Percentiles rank a stretch among this genome's conserved stretches.
These are phyloP conservation scores for Drosophila nikananu DNA, from an alignment of 1,140 invertebrate genomes.

Conservation along the genomic window DNA sequence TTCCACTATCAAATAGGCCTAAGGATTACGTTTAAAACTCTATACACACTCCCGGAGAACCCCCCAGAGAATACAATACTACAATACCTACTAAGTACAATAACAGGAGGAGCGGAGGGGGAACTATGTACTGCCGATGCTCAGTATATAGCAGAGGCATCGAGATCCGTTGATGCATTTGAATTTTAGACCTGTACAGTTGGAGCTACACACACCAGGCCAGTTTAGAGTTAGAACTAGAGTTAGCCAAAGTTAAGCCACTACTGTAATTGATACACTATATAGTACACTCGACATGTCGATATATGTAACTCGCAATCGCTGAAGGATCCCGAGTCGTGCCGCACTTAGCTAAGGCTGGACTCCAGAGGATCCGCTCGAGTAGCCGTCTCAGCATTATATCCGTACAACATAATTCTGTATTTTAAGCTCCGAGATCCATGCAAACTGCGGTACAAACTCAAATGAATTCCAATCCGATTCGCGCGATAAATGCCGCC, in stretches of 20 bases:
- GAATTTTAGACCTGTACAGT: conserved; percentile 36
- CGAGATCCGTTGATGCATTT: conserved; percentile 10
- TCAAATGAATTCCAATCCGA: conserved; percentile 43
- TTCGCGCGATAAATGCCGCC: conserved; percentile 17
- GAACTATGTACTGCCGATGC: conserved; percentile 2
- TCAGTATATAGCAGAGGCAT: conserved; percentile 6
- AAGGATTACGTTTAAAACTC: conserved; percentile 40
- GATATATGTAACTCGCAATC: conserved; percentile 29
- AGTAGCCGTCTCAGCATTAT: conserved; percentile 28
- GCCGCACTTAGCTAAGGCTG: neutral
- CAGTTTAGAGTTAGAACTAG: conserved; percentile 25
- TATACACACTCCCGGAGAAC: conserved; percentile 13
- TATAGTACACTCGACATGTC: conserved; percentile 12
- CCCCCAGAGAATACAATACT: conserved; percentile 14
- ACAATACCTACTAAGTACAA: conserved; percentile 75
- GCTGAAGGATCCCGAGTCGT: neutral
- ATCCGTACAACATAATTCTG: conserved; percentile 16
- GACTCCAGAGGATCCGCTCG: conserved; percentile 11
- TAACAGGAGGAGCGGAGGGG: conserved; percentile 29
- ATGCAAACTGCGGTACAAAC: conserved; percentile 77
- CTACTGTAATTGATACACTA: conserved; percentile 16
- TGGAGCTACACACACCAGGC: conserved; percentile 10
- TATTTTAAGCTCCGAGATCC: conserved; percentile 50
- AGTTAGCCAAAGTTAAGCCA: conserved; percentile 45
- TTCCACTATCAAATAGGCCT: conserved; percentile 45